Percentiles rank a stretch among this genome's conserved stretches.
phyloP scores from a whole-genome alignment of 2,797 vertebrate species.

The Parauchenoglanis punctatus region DNA sequence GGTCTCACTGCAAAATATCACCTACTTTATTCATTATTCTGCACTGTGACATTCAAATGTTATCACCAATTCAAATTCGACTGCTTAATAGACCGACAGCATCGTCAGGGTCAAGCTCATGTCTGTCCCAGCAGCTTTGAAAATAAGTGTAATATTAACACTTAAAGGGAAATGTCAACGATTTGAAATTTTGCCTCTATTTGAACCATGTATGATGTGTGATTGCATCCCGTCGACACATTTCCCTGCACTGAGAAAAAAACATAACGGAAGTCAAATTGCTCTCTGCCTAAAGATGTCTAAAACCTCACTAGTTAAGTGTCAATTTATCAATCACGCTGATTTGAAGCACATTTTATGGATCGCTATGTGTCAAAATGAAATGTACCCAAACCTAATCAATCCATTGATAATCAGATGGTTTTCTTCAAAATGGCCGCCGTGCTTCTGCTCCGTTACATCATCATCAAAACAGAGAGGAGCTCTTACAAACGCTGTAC shows the following conservation, averaged over 20 bases:
- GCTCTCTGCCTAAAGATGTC: background rate
- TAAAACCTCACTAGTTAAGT: background rate
- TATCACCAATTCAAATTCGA: conserved; percentile 35
- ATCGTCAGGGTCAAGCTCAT: conserved; percentile 8
- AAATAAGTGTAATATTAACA: background rate
- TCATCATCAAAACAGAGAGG: background rate
- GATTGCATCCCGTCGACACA: background rate
- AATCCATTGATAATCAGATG: background rate
- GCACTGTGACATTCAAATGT: conserved; percentile 27
- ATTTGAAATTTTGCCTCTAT: background rate
- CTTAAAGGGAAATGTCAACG: background rate
- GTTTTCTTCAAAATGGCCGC: background rate
- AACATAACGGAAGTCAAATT: background rate
- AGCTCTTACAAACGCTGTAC: background rate
- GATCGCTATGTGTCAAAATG: background rate
- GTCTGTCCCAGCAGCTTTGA: conserved; percentile 7
- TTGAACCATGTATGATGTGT: background rate
- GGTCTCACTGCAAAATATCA: background rate
- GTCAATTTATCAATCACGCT: background rate
- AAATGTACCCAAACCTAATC: background rate
- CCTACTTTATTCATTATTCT: conserved; percentile 41
- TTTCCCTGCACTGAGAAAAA: background rate
- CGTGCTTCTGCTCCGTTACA: background rate
- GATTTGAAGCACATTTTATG: background rate
- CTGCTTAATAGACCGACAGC: conserved; percentile 8